Conservation (phyloP, 1,140 invertebrate genomes). For the Popillia japonica region DNA sequence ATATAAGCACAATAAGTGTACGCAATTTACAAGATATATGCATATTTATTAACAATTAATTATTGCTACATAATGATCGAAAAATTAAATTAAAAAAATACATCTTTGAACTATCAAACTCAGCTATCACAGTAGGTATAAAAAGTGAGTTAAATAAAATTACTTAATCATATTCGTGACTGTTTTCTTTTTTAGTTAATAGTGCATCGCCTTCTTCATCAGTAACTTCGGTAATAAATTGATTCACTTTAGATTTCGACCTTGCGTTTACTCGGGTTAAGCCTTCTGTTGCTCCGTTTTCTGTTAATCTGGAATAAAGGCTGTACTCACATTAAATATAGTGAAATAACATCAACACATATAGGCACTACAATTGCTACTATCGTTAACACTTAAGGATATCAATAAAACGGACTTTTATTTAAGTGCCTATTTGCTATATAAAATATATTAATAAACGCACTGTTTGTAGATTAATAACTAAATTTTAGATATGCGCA, state of each 20-base stretch:
- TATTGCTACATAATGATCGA: conserved; percentile 10
- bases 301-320: conserved; percentile 63
- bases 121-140: conserved; percentile 36
- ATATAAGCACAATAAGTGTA: not conserved
- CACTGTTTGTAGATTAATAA: too few species aligned
- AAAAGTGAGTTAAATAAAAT: not conserved
- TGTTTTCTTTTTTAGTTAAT: conserved; percentile 73
- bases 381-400: too few species aligned
- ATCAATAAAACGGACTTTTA: too few species aligned
- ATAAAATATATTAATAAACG: too few species aligned
- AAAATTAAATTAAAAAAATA: conserved; percentile 32
- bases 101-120: conserved; percentile 22
- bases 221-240: conserved; percentile 60
- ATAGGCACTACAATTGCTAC: too few species aligned
- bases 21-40: not conserved
- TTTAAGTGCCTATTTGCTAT: too few species aligned
- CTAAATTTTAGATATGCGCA: too few species aligned
- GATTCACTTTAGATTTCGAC: conserved; percentile 45
- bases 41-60: not conserved
- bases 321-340: conserved; percentile 45
- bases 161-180: conserved; percentile 75
- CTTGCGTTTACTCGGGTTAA: conserved; percentile 64
- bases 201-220: conserved; percentile 73
- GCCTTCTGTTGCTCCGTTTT: conserved; percentile 68
- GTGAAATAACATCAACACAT: conserved; percentile 37